Evolutionary conservation across 1,140 invertebrate species (phyloP), one percentile per base, ranked within the genome.

Genomic region (Phymorhynchus buccinoides): DNA sequence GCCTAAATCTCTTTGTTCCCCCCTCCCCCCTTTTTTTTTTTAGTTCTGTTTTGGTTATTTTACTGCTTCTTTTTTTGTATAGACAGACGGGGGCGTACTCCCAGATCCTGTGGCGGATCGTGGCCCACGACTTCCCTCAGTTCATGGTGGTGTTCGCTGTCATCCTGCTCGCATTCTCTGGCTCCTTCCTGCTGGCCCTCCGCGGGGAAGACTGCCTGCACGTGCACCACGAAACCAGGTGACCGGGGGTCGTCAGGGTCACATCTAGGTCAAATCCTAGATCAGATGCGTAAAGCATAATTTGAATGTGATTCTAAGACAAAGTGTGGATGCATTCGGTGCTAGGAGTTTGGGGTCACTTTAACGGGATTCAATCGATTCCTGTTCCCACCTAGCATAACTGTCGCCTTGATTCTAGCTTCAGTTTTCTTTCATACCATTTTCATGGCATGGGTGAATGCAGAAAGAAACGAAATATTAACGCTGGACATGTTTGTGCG

Each of bases 51-150:
- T n/a, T n/a, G n/a, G n/a, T n/a, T n/a, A n/a, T n/a, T n/a, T n/a
- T n/a, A n/a, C n/a, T n/a, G n/a, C n/a, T n/a, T n/a, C n/a, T n/a
- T n/a, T n/a, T n/a, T n/a, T n/a, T n/a, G n/a, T n/a, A 16, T 84
- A 90, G 89, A 86, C 90, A 90, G 85, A 90, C 89, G 9, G 90
- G 90, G 56, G 90, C 89, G 2, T 90, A 90, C 66, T 86, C 90
- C 42, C 90, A 90, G 85, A 90, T 89, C 71, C 73, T 90, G 30
- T 90, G 90, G 90, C 84, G 87, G 66, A 88, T 90, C n/a, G 22
- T 90, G 16, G 82, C 79, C 18, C 88, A 90, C 52, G 90, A 90
- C 48, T 88, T 90, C 83, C 39, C 88, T 16, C 90, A 90, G 87
- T 90, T 90, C 66, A 87, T 85, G 6, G 83, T 89, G 22, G 84